Conservation (phyloP, 2,888 invertebrate species). For the Patella caerulea region DNA sequence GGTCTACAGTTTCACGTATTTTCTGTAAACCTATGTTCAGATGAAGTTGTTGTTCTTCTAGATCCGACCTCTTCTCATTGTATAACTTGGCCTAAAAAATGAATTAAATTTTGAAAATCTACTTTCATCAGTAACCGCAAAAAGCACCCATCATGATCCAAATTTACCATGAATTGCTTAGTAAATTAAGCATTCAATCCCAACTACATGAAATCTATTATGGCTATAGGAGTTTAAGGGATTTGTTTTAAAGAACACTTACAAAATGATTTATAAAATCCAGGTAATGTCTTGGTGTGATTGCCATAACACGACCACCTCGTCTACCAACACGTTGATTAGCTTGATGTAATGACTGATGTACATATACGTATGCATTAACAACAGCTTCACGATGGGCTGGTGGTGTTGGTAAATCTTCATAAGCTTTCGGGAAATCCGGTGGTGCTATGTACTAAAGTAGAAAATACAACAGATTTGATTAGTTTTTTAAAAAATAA, state of each 20-base stretch:
- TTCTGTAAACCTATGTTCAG: slow-evolving; percentile 98
- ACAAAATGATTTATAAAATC: slow-evolving; percentile 99
- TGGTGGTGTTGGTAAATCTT: slow-evolving; percentile 76
- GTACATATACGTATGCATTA: slow-evolving; percentile 98
- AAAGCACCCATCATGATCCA: neutral
- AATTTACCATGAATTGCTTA: too few species aligned
- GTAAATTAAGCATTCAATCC: neutral
- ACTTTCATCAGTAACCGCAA: neutral
- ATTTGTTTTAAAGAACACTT: slow-evolving; percentile 49
- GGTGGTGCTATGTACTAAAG: slow-evolving; percentile 86
- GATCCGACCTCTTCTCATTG: slow-evolving; percentile 96
- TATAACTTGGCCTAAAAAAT: slow-evolving; percentile 82
- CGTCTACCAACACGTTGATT: slow-evolving; percentile 91
- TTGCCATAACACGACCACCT: slow-evolving; percentile 95
- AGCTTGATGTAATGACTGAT: slow-evolving; percentile 95
- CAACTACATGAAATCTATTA: neutral
- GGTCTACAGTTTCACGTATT: slow-evolving; percentile 98
- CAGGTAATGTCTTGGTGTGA: slow-evolving; percentile 97
- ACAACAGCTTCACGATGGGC: slow-evolving; percentile 96
- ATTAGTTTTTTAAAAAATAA: too few species aligned
- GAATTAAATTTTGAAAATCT: neutral
- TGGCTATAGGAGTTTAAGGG: neutral
- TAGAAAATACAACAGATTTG: too few species aligned
- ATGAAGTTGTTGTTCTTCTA: slow-evolving; percentile 99
- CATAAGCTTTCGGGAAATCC: slow-evolving; percentile 90